Percentiles rank a stretch among this genome's conserved stretches.
Conservation (phyloP, 2,888 invertebrate genomes). For the Taphrorychus bicolor region DNA sequence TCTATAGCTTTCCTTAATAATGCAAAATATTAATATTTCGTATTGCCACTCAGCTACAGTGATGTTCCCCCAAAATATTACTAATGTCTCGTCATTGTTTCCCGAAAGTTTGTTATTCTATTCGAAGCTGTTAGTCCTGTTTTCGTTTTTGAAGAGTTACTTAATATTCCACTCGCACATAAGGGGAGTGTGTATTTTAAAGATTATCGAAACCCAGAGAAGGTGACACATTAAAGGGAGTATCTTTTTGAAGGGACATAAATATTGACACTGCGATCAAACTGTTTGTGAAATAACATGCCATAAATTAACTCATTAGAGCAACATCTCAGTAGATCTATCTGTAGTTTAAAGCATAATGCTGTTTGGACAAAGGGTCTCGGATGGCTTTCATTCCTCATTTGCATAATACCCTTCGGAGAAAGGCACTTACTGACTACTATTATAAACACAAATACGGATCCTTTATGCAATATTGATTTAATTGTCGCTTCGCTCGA, state of each 20-base stretch:
- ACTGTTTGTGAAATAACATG: slow-evolving; percentile 59
- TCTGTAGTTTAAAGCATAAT: slow-evolving; percentile 54
- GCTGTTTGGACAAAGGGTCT: slow-evolving; percentile 58
- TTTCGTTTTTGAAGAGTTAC: background rate
- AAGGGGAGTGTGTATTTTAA: slow-evolving; percentile 52
- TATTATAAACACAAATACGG: slow-evolving; percentile 55
- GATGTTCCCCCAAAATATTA: background rate
- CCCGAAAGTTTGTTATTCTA: background rate
- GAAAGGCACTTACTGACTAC: slow-evolving; percentile 54
- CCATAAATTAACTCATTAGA: slow-evolving; percentile 61
- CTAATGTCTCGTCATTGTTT: background rate
- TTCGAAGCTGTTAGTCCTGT: background rate
- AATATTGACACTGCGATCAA: slow-evolving; percentile 59
- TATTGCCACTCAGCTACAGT: background rate
- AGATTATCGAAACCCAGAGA: slow-evolving; percentile 50
- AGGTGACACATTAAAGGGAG: slow-evolving; percentile 53
- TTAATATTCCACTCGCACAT: slow-evolving; percentile 6
- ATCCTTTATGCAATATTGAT: slow-evolving; percentile 47
- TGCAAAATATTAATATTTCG: too few species aligned
- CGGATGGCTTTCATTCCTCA: slow-evolving; percentile 54
- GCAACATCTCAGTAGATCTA: slow-evolving; percentile 52
- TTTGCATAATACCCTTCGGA: slow-evolving; percentile 56
- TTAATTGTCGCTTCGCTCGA: slow-evolving; percentile 27
- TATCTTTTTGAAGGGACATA: slow-evolving; percentile 54
- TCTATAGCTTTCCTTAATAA: too few species aligned